Percentiles rank a stretch among this genome's conserved stretches.
phyloP scores from a whole-genome alignment of 2,797 vertebrate species.

The Sciurus carolinensis region DNA sequence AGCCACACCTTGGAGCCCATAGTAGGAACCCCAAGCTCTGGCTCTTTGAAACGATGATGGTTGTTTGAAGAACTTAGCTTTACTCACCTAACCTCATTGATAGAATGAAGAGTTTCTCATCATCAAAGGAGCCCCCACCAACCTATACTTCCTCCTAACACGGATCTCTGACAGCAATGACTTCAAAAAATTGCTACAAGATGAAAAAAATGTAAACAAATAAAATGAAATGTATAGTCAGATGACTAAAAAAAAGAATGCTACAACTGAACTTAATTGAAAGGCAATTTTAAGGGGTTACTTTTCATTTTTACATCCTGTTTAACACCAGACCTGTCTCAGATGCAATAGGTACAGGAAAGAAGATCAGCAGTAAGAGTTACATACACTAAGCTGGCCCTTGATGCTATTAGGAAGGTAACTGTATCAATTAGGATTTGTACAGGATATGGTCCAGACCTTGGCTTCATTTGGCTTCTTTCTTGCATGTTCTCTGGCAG shows the following conservation, averaged over 20 bases:
- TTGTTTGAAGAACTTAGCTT: neutral
- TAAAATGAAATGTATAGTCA: too few relatives aligned
- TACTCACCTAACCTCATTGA: neutral
- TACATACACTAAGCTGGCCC: neutral
- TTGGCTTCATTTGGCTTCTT: neutral
- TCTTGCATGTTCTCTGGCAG: neutral
- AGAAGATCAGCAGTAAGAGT: neutral
- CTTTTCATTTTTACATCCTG: neutral
- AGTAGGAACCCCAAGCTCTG: neutral
- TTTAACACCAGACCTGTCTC: neutral
- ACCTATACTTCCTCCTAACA: constrained; percentile 15
- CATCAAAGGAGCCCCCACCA: neutral
- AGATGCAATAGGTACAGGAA: neutral
- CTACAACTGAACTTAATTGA: constrained; percentile 38
- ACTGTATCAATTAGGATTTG: too few relatives aligned
- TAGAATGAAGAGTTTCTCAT: constrained; percentile 14
- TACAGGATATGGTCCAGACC: neutral
- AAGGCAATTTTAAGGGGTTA: neutral
- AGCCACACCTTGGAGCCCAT: neutral
- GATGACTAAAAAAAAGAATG: too few relatives aligned
- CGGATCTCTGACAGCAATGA: neutral
- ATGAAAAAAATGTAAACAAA: neutral
- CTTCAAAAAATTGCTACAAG: constrained; percentile 24
- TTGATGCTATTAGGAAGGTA: too few relatives aligned
- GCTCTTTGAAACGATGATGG: neutral